Base-by-base conservation (phyloP, 2,113 vertebrate species). In the Edolisoma coerulescens region DNA sequence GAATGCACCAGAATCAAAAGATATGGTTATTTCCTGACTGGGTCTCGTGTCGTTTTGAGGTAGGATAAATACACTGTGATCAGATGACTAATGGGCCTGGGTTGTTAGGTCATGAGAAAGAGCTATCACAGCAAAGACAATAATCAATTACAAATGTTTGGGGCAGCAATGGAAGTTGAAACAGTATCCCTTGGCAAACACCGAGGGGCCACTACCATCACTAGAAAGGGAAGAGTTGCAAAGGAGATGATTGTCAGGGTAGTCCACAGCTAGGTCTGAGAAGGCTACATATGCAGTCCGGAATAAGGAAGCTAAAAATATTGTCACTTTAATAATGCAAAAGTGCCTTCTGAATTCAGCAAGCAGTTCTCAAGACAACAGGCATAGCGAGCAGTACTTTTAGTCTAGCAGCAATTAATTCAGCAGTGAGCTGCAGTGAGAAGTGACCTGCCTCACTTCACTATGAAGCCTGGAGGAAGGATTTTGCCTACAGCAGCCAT, bases 71-170 rank as follows among this genome's bases (percentile, higher is more conserved):
- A 84, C 37, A 20, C 71, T n/a, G 30, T 42, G 79, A 74, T 16
- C 60, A 74, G 73, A 89, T 87, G 89, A 92, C 16, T 59, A 52
- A 95, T 6, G 80, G 92, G 78, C 45, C 89, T 30, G 52, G 86
- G 90, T 75, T 81, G 32, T 41, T 52, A 78, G 94, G 95, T 93
- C 95, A 86, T 78, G 94, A 91, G 92, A 92, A 87, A 80, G 50
- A 84, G 42, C 71, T 65, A 67, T 80, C 86, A 63, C 39, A 77
- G 67, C 71, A 89, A 64, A 90, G 50, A 77, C 35, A 92, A 78
- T 54, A 81, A 97, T 90, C 83, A 86, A 74, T 89, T 88, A 84
- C 92, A 52, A 24, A 41, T 77, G 42, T 9, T 86, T 8, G 45
- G 54, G 76, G 54, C 64, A 67, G 83, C 75, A 70, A 2, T 52